Percentiles rank a stretch among this genome's conserved stretches.
phyloP scores from a whole-genome alignment of 2,888 invertebrate genomes.

The Trachelus troglodyta region DNA sequence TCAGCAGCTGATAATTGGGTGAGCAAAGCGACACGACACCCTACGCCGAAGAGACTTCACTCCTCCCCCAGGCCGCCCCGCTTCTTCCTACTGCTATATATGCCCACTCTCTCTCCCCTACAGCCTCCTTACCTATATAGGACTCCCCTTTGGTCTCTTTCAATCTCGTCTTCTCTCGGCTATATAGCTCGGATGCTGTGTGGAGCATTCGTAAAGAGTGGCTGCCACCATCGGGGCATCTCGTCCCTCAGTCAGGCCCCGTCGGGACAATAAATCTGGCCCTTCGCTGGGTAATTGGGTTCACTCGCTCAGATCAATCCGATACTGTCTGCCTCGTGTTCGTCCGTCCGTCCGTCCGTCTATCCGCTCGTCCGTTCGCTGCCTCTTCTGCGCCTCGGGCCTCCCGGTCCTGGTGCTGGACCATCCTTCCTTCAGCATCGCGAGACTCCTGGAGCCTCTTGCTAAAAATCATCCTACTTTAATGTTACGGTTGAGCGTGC shows the following conservation, averaged over 20 bases:
- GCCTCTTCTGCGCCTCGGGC: conserved; percentile 5
- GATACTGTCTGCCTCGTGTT: conserved; percentile 65
- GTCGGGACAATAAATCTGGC: conserved; percentile 64
- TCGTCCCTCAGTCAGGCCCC: conserved; percentile 55
- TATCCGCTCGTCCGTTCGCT: conserved; percentile 12
- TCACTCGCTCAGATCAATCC: conserved; percentile 65
- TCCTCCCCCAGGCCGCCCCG: not conserved
- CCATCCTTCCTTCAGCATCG: not conserved
- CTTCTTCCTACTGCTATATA: conserved; percentile 10
- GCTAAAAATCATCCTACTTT: not conserved
- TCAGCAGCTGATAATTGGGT: conserved; percentile 62
- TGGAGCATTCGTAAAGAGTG: conserved; percentile 50
- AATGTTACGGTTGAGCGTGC: not conserved
- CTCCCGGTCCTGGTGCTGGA: not conserved
- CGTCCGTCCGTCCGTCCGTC: conserved; percentile 54
- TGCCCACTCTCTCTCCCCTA: not conserved
- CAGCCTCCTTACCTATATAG: not conserved
- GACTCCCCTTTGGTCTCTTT: conserved; percentile 12
- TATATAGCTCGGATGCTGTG: conserved; percentile 6
- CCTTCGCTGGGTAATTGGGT: conserved; percentile 65
- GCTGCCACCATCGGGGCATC: conserved; percentile 57
- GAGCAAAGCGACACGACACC: conserved; percentile 58
- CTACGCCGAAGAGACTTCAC: conserved; percentile 21
- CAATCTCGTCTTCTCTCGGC: conserved; percentile 19
- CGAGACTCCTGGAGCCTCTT: not conserved